A percentile compares a stretch with the other conserved stretches of the same genome.
These are phyloP conservation scores for Melanotaenia duboulayi DNA, from an alignment of 2,113 vertebrate genomes.

Conservation along the genomic window DNA sequence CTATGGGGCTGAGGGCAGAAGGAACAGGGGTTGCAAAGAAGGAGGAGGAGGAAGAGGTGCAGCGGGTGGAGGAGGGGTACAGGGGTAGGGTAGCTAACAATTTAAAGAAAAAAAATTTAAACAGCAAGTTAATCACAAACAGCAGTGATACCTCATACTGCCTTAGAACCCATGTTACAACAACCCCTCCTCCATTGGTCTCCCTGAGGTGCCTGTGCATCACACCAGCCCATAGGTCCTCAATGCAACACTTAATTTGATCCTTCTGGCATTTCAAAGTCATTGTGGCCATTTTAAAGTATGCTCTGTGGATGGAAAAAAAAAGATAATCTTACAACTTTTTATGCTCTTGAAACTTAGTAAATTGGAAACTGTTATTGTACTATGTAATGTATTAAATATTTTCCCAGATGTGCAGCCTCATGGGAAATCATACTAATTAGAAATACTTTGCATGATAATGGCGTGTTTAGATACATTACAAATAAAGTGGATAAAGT, in stretches of 20 bases:
- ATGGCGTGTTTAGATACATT: constrained; percentile 81
- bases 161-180: constrained; percentile 70
- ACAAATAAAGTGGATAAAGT: constrained; percentile 68
- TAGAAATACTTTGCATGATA: constrained; percentile 72
- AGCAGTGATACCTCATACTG: constrained; percentile 80
- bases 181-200: constrained; percentile 44
- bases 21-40: constrained; percentile 41
- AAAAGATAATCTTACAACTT: constrained; percentile 30
- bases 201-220: constrained; percentile 55
- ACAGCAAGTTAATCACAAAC: constrained; percentile 86
- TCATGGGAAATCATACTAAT: constrained; percentile 75
- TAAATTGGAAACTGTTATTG: constrained; percentile 53
- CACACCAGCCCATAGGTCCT: constrained; percentile 53
- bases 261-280: constrained; percentile 69
- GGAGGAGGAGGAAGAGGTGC: constrained; percentile 46
- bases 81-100: constrained; percentile 79
- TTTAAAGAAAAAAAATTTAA: constrained; percentile 73
- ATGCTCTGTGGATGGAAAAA: constrained; percentile 19
- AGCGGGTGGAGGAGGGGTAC: constrained; percentile 66
- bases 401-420: constrained; percentile 66
- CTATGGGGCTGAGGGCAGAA: constrained; percentile 75
- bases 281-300: constrained; percentile 64
- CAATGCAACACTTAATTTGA: constrained; percentile 75
- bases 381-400: constrained; percentile 61
- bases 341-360: constrained; percentile 29